phyloP scores from a whole-genome alignment of 2,113 vertebrate species.

The Brienomyrus longianalis region DNA sequence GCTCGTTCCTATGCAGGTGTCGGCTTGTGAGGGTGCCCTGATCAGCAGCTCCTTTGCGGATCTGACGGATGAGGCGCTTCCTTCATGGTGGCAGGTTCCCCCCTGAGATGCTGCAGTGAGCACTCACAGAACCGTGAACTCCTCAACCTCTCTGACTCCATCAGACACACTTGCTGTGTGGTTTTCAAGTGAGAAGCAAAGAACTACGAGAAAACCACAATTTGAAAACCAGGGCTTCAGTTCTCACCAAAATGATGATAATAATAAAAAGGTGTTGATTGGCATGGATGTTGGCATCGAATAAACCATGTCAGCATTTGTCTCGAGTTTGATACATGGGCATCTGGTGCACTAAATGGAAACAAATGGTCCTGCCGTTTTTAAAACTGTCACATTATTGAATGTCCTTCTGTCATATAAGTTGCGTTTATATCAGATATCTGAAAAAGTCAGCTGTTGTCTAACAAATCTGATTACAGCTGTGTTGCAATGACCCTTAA shows the following conservation, averaged over 20 bases:
- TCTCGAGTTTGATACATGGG: neutral
- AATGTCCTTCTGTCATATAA: neutral
- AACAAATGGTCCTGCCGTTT: neutral
- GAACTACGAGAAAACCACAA: conserved; percentile 9
- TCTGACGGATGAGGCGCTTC: conserved; percentile 46
- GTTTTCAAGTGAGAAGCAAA: conserved; percentile 27
- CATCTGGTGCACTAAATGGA: neutral
- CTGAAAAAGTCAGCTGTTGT: neutral
- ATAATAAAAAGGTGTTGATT: conserved; percentile 14
- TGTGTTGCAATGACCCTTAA: neutral
- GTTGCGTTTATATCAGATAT: neutral
- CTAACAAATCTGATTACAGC: neutral
- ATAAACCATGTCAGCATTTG: neutral
- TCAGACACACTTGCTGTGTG: conserved; percentile 26
- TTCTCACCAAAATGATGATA: conserved; percentile 9
- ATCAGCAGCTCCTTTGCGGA: conserved; percentile 34
- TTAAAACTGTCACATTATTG: neutral
- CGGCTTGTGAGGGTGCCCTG: conserved; percentile 20
- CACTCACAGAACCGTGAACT: conserved; percentile 46
- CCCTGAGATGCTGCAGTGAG: conserved; percentile 42
- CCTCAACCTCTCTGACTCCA: conserved; percentile 31
- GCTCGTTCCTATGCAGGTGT: neutral
- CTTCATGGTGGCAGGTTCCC: conserved; percentile 37
- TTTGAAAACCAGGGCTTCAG: neutral
- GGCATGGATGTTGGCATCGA: neutral